A percentile compares a stretch with the other conserved stretches of the same genome.
Evolutionary conservation across 2,888 invertebrate species (phyloP).

Genomic region (Chaitophorus viminalis): DNA sequence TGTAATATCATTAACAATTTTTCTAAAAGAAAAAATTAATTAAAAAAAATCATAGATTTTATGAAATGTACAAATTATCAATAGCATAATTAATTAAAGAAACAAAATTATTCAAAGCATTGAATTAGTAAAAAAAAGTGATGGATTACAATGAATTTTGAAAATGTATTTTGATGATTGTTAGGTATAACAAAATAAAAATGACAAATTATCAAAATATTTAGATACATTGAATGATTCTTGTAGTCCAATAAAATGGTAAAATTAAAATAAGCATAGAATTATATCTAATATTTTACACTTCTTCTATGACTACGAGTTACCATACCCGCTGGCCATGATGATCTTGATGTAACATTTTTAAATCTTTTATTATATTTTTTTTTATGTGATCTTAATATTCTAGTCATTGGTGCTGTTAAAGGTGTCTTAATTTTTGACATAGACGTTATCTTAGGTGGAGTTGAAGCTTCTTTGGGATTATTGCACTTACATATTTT

Average conservation of each 20-base stretch:
- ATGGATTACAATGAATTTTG: neutral
- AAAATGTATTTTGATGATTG: neutral
- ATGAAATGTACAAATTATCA: conserved; percentile 27
- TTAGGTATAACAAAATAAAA: too few relatives aligned
- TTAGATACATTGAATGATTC: neutral
- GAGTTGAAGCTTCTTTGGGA: conserved; percentile 29
- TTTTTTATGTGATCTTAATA: conserved; percentile 57
- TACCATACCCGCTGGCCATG: conserved; percentile 48
- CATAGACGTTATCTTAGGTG: conserved; percentile 32
- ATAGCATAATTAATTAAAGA: conserved; percentile 34
- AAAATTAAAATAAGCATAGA: neutral
- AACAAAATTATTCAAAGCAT: conserved; percentile 31
- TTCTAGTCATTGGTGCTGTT: conserved; percentile 58
- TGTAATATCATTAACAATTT: conserved; percentile 34
- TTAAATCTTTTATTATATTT: conserved; percentile 29
- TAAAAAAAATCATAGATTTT: conserved; percentile 6
- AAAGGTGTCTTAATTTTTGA: conserved; percentile 57
- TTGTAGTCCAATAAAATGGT: neutral
- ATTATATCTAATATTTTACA: neutral
- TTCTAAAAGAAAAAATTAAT: conserved; percentile 30
- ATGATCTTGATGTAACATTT: conserved; percentile 22
- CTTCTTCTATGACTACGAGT: conserved; percentile 58
- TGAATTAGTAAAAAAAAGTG: conserved; percentile 27
- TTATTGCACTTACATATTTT: conserved; percentile 40
- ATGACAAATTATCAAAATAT: neutral